A percentile compares a stretch with the other conserved stretches of the same genome.
phyloP scores from a whole-genome alignment of 2,113 vertebrate genomes.

The Balaeniceps rex region DNA sequence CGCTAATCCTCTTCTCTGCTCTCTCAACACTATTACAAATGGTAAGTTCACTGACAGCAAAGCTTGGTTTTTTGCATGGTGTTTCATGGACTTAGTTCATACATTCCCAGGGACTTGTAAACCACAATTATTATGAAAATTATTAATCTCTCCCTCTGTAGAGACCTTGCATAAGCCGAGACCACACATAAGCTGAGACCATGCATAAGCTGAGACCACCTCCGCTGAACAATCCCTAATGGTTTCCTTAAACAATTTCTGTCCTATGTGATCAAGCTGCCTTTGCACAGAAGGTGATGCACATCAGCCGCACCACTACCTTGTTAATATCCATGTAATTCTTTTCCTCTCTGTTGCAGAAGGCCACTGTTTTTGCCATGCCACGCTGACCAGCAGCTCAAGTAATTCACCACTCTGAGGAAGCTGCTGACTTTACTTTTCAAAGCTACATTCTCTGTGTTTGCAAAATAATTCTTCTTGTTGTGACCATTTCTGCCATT shows the following conservation, averaged over 20 bases:
- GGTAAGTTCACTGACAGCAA: background rate
- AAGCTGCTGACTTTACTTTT: background rate
- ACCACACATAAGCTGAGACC: too few relatives aligned
- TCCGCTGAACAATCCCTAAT: background rate
- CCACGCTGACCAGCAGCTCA: background rate
- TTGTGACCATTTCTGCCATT: background rate
- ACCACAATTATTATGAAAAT: background rate
- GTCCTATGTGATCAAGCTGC: background rate
- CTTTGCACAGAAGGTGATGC: background rate
- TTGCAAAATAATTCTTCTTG: background rate
- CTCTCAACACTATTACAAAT: background rate
- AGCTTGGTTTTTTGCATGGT: background rate
- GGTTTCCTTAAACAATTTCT: background rate
- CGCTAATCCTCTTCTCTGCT: background rate
- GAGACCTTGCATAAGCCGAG: background rate
- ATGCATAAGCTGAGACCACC: too few relatives aligned
- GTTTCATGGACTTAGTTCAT: background rate
- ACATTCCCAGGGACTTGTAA: background rate
- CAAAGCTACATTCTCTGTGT: background rate
- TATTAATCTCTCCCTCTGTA: background rate
- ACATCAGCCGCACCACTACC: background rate
- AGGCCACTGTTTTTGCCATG: background rate
- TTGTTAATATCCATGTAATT: background rate
- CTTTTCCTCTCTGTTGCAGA: background rate
- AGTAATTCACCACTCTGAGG: background rate